Evolutionary conservation across 2,888 invertebrate species (phyloP), one percentile per base, ranked within the genome.

Genomic region (Hirtodrosophila confusa): DNA sequence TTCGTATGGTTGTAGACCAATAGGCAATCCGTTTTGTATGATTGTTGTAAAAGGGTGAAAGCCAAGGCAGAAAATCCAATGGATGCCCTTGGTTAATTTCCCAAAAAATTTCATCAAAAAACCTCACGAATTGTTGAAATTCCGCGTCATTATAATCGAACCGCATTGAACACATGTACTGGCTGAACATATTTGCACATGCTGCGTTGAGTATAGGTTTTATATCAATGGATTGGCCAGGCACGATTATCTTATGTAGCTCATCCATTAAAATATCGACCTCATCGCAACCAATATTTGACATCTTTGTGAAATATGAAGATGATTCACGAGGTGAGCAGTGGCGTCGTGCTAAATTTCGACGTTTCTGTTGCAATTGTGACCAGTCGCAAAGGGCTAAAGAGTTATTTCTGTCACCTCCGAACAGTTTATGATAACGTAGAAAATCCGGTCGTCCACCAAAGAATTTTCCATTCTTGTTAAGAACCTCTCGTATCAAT

Each of bases 51-150:
- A 96, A 94, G 0, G 96, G 96, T 0, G 94, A 92, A 0, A 97
- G 90, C 95, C 96, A 96, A 0, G 97, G 97, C 27, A 97, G 88
- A 82, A 97, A 97, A 82, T 97, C 97, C 0, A 97, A 94, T 0
- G 96, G 96, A 90, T 97, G 97, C 0, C 97, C 97, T 84, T 96
- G 96, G 90, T 97, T 97, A 67, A 97, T 97, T 88, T 97, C 97
- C 95, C 96, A 97, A 92, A 97, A 97, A 55, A 97, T 96, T 78
- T 96, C 95, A 78, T 97, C 97, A 89, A 97, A 97, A 63, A 93
- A 93, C 17, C 94, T 92, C 0, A 96, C 95, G 3, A 95, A 93
- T 57, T 93, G 92, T 43, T 93, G 92, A 91, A 97, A 97, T 12
- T 94, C 94, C 0, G 82, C 54, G 75, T 97, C 96, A 8, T 94